A percentile compares a stretch with the other conserved stretches of the same genome.
phyloP scores from a whole-genome alignment of 1,140 invertebrate species.

The Ceratosolen fusciceps region DNA sequence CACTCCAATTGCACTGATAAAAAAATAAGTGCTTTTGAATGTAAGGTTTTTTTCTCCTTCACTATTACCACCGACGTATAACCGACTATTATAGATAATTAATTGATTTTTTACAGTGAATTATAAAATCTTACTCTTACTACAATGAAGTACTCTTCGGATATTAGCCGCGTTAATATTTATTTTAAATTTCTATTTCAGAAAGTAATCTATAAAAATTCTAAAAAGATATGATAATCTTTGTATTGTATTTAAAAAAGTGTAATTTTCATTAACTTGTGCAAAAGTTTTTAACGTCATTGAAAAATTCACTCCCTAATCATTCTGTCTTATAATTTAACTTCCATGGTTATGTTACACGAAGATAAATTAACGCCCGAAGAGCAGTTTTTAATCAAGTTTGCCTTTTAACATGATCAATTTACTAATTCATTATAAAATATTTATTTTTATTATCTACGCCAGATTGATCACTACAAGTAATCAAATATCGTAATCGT shows the following conservation, averaged over 20 bases:
- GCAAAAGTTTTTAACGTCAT: constrained; percentile 12
- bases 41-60: constrained; percentile 1
- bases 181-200: constrained; percentile 8
- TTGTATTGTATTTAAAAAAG: not conserved
- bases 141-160: constrained; percentile 27
- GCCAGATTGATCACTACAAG: not conserved
- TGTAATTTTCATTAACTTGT: constrained; percentile 18
- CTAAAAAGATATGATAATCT: not conserved
- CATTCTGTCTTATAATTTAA: not conserved
- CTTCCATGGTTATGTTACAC: constrained; percentile 7
- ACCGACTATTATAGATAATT: not conserved
- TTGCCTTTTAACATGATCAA: constrained; percentile 27
- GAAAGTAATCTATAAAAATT: not conserved
- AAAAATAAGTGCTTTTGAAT: constrained; percentile 18
- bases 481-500: constrained; percentile 24
- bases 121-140: constrained; percentile 38
- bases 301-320: constrained; percentile 27
- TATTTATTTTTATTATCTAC: constrained; percentile 41
- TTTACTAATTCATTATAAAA: constrained; percentile 45
- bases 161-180: not conserved
- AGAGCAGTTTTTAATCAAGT: constrained; percentile 12
- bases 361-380: constrained; percentile 1
- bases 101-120: constrained; percentile 27
- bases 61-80: constrained; percentile 7
- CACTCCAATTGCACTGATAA: constrained; percentile 23